Evolutionary conservation across 2,888 invertebrate genomes (phyloP).

Genomic region (Drosophila barbarae): DNA sequence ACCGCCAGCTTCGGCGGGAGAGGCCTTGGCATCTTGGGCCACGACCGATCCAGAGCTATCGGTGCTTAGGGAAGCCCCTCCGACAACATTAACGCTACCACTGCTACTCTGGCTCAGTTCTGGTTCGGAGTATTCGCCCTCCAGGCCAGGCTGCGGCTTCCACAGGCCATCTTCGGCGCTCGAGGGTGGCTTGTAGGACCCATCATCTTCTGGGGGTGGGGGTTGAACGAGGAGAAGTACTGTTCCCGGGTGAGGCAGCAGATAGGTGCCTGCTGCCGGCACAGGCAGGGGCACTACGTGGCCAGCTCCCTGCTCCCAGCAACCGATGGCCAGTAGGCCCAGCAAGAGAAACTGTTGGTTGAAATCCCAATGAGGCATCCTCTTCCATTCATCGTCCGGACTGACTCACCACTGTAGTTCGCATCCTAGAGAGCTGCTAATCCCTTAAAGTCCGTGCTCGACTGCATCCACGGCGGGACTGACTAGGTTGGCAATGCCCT

Average conservation of each 20-base stretch:
- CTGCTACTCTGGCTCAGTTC: conserved; percentile 24
- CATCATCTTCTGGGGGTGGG: conserved; percentile 55
- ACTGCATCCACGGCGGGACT: conserved; percentile 45
- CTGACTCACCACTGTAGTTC: conserved; percentile 45
- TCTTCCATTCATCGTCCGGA: background rate
- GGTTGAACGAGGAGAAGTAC: conserved; percentile 50
- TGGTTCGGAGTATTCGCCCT: conserved; percentile 38
- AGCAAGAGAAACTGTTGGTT: conserved; percentile 45
- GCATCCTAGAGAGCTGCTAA: conserved; percentile 39
- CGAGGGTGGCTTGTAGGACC: conserved; percentile 46
- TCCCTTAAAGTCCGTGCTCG: conserved; percentile 41
- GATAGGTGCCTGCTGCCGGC: conserved; percentile 48
- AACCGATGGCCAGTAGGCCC: conserved; percentile 36
- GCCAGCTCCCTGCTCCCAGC: conserved; percentile 20
- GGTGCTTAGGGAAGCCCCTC: conserved; percentile 25
- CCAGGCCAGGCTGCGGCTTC: conserved; percentile 45
- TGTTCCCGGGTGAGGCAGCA: conserved; percentile 36
- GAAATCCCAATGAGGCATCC: background rate
- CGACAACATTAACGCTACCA: conserved; percentile 25
- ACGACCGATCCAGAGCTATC: conserved; percentile 35
- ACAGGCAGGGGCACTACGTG: conserved; percentile 59
- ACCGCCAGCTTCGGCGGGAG: conserved; percentile 40
- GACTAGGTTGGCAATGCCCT: conserved; percentile 53
- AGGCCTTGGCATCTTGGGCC: conserved; percentile 20
- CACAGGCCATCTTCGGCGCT: conserved; percentile 45